Conservation (phyloP, 2,797 vertebrate genomes). For the Podarcis siculus region DNA sequence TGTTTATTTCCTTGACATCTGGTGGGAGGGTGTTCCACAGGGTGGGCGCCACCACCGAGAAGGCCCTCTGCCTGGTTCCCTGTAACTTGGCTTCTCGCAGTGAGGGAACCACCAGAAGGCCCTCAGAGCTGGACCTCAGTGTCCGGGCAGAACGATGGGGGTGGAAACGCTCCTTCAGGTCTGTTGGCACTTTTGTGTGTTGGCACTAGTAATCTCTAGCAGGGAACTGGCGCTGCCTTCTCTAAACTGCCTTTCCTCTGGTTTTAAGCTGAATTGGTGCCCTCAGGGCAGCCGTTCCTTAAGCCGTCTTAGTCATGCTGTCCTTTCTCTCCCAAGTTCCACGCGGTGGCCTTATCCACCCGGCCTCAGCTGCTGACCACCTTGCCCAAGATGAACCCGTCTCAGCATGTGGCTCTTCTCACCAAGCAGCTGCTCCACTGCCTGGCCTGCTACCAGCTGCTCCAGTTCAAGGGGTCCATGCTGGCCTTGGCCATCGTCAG, state of each 20-base stretch:
- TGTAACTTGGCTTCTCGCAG: too few species aligned
- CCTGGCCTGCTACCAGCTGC: constrained; percentile 87
- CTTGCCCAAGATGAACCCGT: constrained; percentile 82
- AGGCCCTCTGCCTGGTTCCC: too few species aligned
- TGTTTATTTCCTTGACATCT: too few species aligned
- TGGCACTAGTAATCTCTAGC: not conserved
- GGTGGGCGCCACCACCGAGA: too few species aligned
- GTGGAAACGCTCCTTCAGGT: too few species aligned
- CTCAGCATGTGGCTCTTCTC: constrained; percentile 88
- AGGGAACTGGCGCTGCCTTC: too few species aligned
- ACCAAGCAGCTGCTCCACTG: constrained; percentile 89
- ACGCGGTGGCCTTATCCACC: constrained; percentile 87
- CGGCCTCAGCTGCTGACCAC: constrained; percentile 83
- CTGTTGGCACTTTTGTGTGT: too few species aligned
- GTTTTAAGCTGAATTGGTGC: not conserved
- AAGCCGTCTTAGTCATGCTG: not conserved
- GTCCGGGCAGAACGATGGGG: too few species aligned
- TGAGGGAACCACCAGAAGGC: too few species aligned
- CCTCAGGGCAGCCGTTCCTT: not conserved
- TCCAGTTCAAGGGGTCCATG: constrained; percentile 92
- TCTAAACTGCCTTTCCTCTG: not conserved
- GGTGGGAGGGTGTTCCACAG: too few species aligned
- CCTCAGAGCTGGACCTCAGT: too few species aligned
- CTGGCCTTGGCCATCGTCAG: constrained; percentile 93
- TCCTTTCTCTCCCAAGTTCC: constrained; percentile 81